Conservation (phyloP, 2,797 vertebrate genomes). For the Phrynocephalus vlangalii region DNA sequence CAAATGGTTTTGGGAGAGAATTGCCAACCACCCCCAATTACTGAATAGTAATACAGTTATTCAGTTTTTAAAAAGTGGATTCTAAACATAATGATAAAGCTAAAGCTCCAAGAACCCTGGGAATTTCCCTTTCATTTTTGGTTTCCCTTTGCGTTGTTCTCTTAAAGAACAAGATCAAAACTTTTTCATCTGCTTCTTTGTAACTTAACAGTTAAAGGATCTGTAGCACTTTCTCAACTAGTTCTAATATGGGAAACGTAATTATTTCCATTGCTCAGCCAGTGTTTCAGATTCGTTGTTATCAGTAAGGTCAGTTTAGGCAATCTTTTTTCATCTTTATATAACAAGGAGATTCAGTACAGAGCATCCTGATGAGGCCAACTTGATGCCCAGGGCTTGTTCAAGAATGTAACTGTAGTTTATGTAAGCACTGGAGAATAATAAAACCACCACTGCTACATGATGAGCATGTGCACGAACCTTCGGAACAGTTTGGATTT, state of each 20-base stretch:
- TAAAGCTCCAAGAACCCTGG: neutral
- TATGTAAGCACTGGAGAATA: conserved; percentile 1
- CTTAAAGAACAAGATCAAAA: neutral
- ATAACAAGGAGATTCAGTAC: neutral
- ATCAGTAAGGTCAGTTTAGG: neutral
- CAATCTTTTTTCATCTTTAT: neutral
- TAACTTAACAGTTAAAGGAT: neutral
- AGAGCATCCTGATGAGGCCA: neutral
- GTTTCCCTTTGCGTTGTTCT: neutral
- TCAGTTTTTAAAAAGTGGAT: no score
- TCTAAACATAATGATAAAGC: neutral
- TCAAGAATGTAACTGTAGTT: fast-evolving
- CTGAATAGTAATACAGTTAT: neutral
- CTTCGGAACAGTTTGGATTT: neutral
- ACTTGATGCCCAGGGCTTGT: neutral
- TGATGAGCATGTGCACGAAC: neutral
- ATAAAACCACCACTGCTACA: neutral
- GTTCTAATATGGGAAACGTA: neutral
- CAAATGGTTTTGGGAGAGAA: neutral
- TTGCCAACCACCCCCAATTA: neutral
- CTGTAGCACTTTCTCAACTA: neutral
- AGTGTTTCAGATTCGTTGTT: neutral
- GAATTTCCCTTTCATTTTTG: neutral
- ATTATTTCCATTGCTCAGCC: neutral
- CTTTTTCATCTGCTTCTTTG: no score